Conservation (phyloP, 2,113 vertebrate species). For the Manacus vitellinus region DNA sequence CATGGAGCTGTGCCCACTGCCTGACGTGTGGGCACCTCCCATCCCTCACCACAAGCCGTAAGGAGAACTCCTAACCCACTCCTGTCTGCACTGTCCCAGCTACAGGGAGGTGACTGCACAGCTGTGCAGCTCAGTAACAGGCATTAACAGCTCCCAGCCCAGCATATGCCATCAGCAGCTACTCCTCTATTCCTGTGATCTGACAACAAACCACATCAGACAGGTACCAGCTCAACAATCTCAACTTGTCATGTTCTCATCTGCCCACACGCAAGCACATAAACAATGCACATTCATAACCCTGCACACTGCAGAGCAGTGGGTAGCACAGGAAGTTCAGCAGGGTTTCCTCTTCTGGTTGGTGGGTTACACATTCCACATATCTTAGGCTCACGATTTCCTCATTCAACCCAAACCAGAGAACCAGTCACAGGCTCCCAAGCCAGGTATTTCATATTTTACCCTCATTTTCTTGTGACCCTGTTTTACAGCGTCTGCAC, state of each 20-base stretch:
- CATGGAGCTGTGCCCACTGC: background rate
- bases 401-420: background rate
- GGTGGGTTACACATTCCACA: accelerated
- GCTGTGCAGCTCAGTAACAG: background rate
- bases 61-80: background rate
- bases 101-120: background rate
- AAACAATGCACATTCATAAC: background rate
- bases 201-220: background rate
- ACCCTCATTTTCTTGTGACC: background rate
- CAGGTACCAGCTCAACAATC: background rate
- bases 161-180: accelerated
- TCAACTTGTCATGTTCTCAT: background rate
- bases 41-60: background rate
- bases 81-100: background rate
- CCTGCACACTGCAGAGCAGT: background rate
- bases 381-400: background rate
- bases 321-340: background rate
- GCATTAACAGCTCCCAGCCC: background rate
- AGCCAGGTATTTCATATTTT: background rate
- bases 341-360: background rate
- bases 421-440: background rate
- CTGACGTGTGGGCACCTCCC: accelerated
- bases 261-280: background rate
- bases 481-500: background rate
- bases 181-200: background rate